Evolutionary conservation across 2,113 vertebrate species (phyloP), one percentile per base, ranked within the genome.

Genomic region (Parus major): DNA sequence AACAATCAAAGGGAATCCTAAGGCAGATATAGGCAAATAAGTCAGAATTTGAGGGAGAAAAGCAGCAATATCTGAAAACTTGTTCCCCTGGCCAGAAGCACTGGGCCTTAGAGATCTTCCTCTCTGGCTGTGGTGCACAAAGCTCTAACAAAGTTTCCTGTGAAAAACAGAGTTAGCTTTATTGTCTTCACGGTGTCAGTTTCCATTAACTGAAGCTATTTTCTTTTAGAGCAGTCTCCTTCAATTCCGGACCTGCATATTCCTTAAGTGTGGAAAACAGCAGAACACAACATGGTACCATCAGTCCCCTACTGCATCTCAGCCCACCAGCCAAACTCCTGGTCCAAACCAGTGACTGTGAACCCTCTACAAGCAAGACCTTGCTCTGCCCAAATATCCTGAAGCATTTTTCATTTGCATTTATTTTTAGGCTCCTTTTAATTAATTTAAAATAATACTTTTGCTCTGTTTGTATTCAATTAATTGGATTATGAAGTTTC

Each of bases 371-470:
- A 61, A 57, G 44, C 12, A 88, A 82, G 55, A 57, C 16, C 5
- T 59, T 7, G 5, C 31, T 69, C 66, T 72, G 49, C 52, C 49
- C n/a, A n/a, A 79, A 78, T 29, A 82, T 78, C 50, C 82, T 66
- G 53, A 3, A 59, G 13, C 57, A 61, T 50, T 91, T 85, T 65
- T 39, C 11, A 61, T 31, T 61, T 35, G 16, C 46, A 29, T 69
- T 91, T 76, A 61, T 85, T 94, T 93, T 90, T 49, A 64, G 53
- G 42, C 78, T 87, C 56, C 22, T 8, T 4, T 36, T 91, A 81
- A 94, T 92, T 88, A 70, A 80, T 82, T 94, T 68, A 49, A 94
- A 96, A 59, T 82, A 92, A 89, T 73, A 70, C 15, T 92, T 95
- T 33, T 57, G 8, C 46, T 82, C 15, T 63, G 59, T 82, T 96